Evolutionary conservation across 1,140 invertebrate genomes (phyloP).

Genomic region (Bombyx mori): ASM3026992v2 NC_085120.1:5814001-5814500

Average conservation of each 20-base stretch:
- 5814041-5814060: constrained; percentile 41
- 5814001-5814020: constrained; percentile 49
- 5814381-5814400: constrained; percentile 62
- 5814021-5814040: constrained; percentile 61
- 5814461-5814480: constrained; percentile 65
- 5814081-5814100: constrained; percentile 44
- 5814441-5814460: constrained; percentile 55
- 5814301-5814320: constrained; percentile 50
- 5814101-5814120: constrained; percentile 35
- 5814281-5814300: constrained; percentile 40
- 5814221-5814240: constrained; percentile 46
- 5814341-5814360: constrained; percentile 60
- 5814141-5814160: constrained; percentile 27
- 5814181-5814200: constrained; percentile 46
- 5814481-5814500: constrained; percentile 66
- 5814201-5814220: constrained; percentile 53
- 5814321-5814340: constrained; percentile 66
- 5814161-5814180: constrained; percentile 56
- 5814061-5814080: constrained; percentile 63
- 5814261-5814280: constrained; percentile 31
- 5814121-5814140: constrained; percentile 36
- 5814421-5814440: constrained; percentile 60
- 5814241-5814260: constrained; percentile 39
- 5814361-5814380: constrained; percentile 65
- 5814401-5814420: constrained; percentile 55